Conservation (phyloP, 2,113 vertebrate species). For the Oophaga pumilio region DNA sequence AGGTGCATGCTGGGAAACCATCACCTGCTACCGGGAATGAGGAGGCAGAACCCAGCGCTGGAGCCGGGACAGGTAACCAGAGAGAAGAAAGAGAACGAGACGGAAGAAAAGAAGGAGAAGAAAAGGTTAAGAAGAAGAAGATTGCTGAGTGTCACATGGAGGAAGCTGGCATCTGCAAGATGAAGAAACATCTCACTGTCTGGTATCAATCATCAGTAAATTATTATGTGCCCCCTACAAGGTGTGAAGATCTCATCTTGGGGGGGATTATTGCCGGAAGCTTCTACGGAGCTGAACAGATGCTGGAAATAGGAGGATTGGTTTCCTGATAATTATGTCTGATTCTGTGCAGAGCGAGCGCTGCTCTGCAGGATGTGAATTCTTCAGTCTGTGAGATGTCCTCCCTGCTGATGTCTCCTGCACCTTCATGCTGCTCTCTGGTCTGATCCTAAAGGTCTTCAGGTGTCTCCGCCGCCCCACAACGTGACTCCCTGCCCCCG, state of each 20-base stretch:
- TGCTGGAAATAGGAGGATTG: conserved; percentile 29
- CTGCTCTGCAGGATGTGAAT: not conserved
- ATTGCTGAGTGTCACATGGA: conserved; percentile 10
- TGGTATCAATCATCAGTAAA: conserved; percentile 41
- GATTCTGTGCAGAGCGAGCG: conserved; percentile 12
- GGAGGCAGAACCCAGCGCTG: no score
- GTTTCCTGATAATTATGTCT: conserved; percentile 31
- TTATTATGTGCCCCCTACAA: conserved; percentile 31
- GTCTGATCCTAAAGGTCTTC: not conserved
- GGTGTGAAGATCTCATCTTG: conserved; percentile 6
- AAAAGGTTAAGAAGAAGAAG: not conserved
- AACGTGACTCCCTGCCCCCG: no score
- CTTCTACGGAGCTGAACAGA: conserved; percentile 14
- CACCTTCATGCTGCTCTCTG: not conserved
- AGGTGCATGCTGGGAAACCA: no score
- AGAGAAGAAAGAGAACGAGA: no score
- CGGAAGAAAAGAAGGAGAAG: no score
- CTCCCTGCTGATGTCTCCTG: not conserved
- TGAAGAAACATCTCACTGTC: conserved; percentile 18
- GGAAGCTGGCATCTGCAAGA: not conserved
- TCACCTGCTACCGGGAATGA: no score
- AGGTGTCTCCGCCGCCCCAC: not conserved
- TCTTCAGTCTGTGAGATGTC: not conserved
- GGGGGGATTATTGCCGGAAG: conserved; percentile 4
- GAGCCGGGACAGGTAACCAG: no score